These are phyloP conservation scores for Ctenochaetus hawaiiensis DNA, from an alignment of 2,797 vertebrate species.

Conservation along the genomic window DNA sequence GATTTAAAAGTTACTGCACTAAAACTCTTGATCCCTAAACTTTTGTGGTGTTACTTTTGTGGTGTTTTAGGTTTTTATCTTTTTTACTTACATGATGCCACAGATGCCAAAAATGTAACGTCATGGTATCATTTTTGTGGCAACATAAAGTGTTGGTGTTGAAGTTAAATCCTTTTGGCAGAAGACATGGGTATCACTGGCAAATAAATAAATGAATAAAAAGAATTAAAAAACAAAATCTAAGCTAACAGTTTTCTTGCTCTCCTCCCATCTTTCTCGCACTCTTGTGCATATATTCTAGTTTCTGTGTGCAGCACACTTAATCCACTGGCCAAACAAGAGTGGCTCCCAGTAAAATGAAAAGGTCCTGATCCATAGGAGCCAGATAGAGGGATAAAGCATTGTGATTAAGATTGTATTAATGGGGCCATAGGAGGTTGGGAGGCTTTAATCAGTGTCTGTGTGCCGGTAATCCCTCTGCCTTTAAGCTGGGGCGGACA, in stretches of 20 bases:
- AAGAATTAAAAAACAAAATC: constrained; percentile 20
- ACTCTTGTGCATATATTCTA: constrained; percentile 51
- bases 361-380: constrained; percentile 86
- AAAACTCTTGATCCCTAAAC: constrained; percentile 14
- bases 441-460: constrained; percentile 91
- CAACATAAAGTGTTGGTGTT: background rate
- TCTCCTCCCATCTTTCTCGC: constrained; percentile 30
- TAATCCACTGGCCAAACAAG: constrained; percentile 87
- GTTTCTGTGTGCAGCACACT: constrained; percentile 71
- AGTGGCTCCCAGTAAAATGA: constrained; percentile 83
- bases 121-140: background rate
- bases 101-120: background rate
- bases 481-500: constrained; percentile 84
- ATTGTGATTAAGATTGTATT: constrained; percentile 90
- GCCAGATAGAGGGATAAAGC: constrained; percentile 86
- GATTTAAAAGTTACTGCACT: constrained; percentile 9
- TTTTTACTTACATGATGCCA: background rate
- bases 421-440: constrained; percentile 88
- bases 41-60: constrained; percentile 13
- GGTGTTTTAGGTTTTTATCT: background rate
- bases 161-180: constrained; percentile 13
- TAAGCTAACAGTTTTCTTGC: constrained; percentile 5
- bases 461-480: constrained; percentile 85
- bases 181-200: background rate
- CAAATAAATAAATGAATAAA: background rate